Evolutionary conservation across 37 sponge, comb jelly and placozoan genomes (phyloP), one percentile per base, ranked within the genome.

Genomic region (Chondrilla cf. caribensis): DNA sequence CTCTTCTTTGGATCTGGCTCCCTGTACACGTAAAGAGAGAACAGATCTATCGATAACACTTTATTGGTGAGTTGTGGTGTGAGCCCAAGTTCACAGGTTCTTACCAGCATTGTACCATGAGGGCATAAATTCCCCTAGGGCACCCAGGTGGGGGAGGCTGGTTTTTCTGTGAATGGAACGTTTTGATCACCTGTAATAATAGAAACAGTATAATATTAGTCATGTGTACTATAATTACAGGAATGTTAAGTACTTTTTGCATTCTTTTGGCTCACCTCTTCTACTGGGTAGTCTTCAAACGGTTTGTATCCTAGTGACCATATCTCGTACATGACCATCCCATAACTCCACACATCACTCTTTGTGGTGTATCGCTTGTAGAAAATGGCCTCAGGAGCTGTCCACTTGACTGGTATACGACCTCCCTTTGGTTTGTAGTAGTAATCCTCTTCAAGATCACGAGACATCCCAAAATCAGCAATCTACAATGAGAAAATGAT

Each of bases 401-500:
- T 79, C 80, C 80, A 79, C 57, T 79, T 79, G 55, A 79, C 57
- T 5, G 80, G 80, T 24, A 79, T 54, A n/a, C 28, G 26, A 51
- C 80, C 80, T 79, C 80, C 80, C 55, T 79, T 54, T n/a, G 80
- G 11, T 79, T 55, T 25, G 32, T 79, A 79, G 80, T 55, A 79
- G 21, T 79, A 11, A 54, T 79, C 57, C 1, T 79, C 80, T 54
- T 79, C 31, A 11, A 79, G 17, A 31, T 79, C 80, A 79, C 58
- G 80, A 15, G 80, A 79, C 80, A 79, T 55, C 11, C 80, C 80
- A 79, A 79, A 79, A 51, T 79, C 80, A 79, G 80, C 80, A 79
- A 79, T 57, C 80, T 77, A 42, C 25, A 77, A 1, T 21, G 25
- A 3, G 29, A 77, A n/a, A n/a, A n/a, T n/a, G n/a, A n/a, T n/a